Evolutionary conservation across 2,797 vertebrate species (phyloP).

Genomic region (Pipistrellus kuhlii): DNA sequence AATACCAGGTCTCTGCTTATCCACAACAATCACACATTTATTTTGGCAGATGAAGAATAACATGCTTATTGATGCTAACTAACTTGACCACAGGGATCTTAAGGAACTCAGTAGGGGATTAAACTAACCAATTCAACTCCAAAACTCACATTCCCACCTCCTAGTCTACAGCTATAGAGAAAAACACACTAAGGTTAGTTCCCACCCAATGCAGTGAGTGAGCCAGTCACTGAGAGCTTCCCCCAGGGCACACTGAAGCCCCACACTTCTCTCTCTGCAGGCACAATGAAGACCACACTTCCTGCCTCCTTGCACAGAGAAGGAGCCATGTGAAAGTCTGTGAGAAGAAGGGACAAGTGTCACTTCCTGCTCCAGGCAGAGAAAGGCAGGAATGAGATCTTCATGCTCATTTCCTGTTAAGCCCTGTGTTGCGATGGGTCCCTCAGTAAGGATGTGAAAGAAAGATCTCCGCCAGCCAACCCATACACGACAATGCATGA

Average conservation of each 20-base stretch:
- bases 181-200: not conserved
- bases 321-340: fast-evolving
- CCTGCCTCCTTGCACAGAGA: fast-evolving
- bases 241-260: not conserved
- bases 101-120: not conserved
- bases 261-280: not conserved
- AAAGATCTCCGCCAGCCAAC: not conserved
- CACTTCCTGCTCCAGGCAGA: not conserved
- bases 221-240: not conserved
- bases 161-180: not conserved
- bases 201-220: not conserved
- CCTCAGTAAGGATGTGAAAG: too few species aligned
- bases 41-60: not conserved
- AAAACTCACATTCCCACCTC: not conserved
- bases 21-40: not conserved
- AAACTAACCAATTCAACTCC: not conserved
- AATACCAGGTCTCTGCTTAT: not conserved
- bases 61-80: not conserved
- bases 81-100: not conserved
- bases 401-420: fast-evolving
- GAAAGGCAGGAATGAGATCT: not conserved
- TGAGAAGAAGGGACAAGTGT: not conserved
- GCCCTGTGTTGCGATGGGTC: not conserved
- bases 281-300: too few species aligned
- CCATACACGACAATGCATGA: not conserved